phyloP scores from a whole-genome alignment of 2,113 vertebrate species.

The Hydrochoerus hydrochaeris region DNA sequence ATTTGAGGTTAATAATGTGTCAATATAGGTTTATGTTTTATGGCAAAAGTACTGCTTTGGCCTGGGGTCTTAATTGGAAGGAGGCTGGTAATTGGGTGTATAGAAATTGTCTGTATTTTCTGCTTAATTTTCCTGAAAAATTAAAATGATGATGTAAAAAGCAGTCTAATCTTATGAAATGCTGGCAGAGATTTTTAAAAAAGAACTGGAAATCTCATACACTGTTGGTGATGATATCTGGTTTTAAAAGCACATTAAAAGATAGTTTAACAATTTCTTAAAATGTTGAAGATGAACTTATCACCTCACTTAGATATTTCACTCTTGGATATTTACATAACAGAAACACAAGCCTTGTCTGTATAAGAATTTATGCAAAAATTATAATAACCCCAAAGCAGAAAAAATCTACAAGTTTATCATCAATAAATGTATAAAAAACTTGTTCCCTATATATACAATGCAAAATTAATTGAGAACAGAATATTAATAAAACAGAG shows the following conservation, averaged over 20 bases:
- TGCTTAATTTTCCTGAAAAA: background rate
- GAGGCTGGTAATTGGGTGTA: rapidly evolving
- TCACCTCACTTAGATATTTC: background rate
- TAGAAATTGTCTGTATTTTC: background rate
- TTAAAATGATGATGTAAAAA: background rate
- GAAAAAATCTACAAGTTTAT: background rate
- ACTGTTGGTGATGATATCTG: background rate
- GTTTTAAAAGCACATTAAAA: background rate
- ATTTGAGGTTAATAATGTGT: background rate
- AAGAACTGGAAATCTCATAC: background rate
- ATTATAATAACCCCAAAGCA: background rate
- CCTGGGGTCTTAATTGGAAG: background rate
- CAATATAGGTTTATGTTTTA: background rate
- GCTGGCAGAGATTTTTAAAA: background rate
- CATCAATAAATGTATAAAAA: background rate
- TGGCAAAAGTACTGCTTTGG: background rate
- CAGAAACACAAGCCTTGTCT: background rate
- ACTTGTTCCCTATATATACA: background rate
- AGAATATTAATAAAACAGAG: background rate
- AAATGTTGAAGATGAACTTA: background rate
- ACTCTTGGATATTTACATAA: background rate
- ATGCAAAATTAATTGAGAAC: background rate
- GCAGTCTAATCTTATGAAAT: background rate
- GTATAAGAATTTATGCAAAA: background rate
- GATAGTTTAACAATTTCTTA: background rate